phyloP scores from a whole-genome alignment of 2,113 vertebrate genomes.

The Bubo blakistoni region DNA sequence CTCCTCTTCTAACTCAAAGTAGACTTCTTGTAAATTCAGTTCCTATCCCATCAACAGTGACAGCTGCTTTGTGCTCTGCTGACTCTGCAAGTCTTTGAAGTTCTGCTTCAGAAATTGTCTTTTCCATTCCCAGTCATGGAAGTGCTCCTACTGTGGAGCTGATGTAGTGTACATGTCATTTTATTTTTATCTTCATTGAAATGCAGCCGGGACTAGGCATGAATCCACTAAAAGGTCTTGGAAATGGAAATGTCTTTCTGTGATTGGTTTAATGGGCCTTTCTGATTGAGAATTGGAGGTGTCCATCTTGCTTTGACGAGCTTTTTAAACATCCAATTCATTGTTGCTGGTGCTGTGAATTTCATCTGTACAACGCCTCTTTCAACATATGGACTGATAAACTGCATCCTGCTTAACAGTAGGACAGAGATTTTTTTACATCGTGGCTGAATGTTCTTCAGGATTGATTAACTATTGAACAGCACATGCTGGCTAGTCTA shows the following conservation, averaged over 20 bases:
- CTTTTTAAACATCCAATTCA: background rate
- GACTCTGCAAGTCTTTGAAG: background rate
- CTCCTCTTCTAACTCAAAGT: background rate
- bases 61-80: conserved; percentile 24
- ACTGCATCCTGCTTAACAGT: background rate
- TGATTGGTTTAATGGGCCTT: background rate
- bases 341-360: background rate
- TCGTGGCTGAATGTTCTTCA: background rate
- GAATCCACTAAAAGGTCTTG: background rate
- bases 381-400: background rate
- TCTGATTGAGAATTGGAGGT: background rate
- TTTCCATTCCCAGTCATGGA: background rate
- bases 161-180: background rate
- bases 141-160: background rate
- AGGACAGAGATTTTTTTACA: background rate
- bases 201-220: background rate
- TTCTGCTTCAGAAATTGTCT: conserved; percentile 6
- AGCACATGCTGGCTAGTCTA: background rate
- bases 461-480: background rate
- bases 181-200: conserved; percentile 46
- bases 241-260: conserved; percentile 25
- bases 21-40: background rate
- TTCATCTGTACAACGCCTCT: background rate
- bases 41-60: background rate
- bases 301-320: background rate